A percentile compares a stretch with the other conserved stretches of the same genome.
phyloP scores from a whole-genome alignment of 2,797 vertebrate genomes.

The Triplophysa bombifrons region DNA sequence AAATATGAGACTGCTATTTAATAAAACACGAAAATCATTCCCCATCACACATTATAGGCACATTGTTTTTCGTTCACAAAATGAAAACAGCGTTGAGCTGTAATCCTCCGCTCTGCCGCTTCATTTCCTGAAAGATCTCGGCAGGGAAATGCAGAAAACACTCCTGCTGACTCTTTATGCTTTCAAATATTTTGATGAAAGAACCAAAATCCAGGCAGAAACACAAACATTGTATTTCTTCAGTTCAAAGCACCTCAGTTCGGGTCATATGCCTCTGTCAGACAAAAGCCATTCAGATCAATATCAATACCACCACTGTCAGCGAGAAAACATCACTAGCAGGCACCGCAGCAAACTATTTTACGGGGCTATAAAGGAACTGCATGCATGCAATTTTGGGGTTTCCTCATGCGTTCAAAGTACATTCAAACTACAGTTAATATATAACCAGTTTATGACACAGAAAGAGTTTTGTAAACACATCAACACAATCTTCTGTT shows the following conservation, averaged over 20 bases:
- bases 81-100: neutral
- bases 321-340: neutral
- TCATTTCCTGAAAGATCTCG: conserved; percentile 13
- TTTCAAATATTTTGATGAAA: neutral
- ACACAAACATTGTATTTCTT: neutral
- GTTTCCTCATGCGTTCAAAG: neutral
- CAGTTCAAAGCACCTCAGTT: neutral
- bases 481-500: neutral
- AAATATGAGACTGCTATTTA: neutral
- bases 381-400: neutral
- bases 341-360: neutral
- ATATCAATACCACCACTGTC: conserved; percentile 27
- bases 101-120: neutral
- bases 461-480: neutral
- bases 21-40: neutral
- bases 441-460: conserved; percentile 16
- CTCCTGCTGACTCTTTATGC: neutral
- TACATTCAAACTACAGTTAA: neutral
- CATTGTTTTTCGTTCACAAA: neutral
- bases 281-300: conserved; percentile 29
- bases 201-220: neutral
- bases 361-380: neutral
- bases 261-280: conserved; percentile 5
- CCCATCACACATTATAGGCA: neutral
- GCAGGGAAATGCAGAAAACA: conserved; percentile 3